A percentile compares a stretch with the other conserved stretches of the same genome.
Evolutionary conservation across 2,888 invertebrate species (phyloP).

Genomic region (Coenonympha glycerion): DNA sequence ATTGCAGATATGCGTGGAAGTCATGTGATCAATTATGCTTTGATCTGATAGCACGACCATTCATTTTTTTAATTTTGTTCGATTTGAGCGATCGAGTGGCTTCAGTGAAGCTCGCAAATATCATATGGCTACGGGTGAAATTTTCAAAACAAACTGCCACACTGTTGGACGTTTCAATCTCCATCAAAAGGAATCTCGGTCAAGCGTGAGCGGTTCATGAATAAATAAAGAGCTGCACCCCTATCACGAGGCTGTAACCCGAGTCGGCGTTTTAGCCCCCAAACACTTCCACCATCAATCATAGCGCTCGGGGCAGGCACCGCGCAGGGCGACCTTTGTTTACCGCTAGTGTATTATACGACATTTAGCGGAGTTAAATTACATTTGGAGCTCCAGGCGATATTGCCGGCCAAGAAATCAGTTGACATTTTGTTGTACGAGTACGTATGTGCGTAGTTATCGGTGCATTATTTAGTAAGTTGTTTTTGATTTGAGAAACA

Average conservation of each 20-base stretch:
- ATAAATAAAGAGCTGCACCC: neutral
- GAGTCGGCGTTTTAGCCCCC: constrained; percentile 30
- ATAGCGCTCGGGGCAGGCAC: constrained; percentile 14
- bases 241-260: constrained; percentile 29
- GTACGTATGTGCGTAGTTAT: no score
- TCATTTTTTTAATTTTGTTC: no score
- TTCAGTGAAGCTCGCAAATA: no score
- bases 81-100: no score
- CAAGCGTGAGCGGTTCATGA: neutral
- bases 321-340: neutral
- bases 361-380: neutral
- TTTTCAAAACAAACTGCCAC: no score
- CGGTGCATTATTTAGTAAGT: no score
- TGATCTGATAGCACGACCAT: no score
- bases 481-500: no score
- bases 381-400: neutral
- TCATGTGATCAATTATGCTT: no score
- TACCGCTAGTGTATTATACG: neutral
- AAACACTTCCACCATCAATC: constrained; percentile 43
- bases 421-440: no score
- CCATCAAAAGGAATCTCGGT: neutral
- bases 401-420: neutral
- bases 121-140: no score
- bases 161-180: neutral
- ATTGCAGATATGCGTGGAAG: no score